Percentiles rank a stretch among this genome's conserved stretches.
Conservation (phyloP, 2,888 invertebrate species). For the Eretmocerus hayati region DNA sequence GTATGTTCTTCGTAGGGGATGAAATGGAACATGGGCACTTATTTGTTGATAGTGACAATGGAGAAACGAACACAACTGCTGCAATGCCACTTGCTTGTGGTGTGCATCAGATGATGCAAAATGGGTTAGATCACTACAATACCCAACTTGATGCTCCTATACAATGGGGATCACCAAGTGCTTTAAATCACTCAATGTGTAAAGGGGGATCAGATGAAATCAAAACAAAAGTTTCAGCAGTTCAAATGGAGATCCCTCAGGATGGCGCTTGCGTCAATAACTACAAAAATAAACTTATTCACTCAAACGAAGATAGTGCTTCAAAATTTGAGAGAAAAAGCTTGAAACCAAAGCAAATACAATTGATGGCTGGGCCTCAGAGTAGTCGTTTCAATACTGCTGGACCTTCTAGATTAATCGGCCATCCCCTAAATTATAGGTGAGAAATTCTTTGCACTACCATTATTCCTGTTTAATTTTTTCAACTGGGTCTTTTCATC, state of each 20-base stretch:
- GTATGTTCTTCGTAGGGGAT: constrained; percentile 43
- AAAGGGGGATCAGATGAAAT: constrained; percentile 29
- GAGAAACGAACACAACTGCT: constrained; percentile 47
- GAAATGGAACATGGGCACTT: constrained; percentile 61
- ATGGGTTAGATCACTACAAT: background rate
- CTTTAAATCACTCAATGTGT: constrained; percentile 31
- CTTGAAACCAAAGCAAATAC: constrained; percentile 16
- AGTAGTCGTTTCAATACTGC: constrained; percentile 33
- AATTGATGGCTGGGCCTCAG: constrained; percentile 27
- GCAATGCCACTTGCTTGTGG: constrained; percentile 31
- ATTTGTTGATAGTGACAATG: constrained; percentile 61
- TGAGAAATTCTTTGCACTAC: constrained; percentile 23
- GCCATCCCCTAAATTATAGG: constrained; percentile 38
- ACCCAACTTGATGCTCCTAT: constrained; percentile 18
- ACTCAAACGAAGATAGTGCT: constrained; percentile 17
- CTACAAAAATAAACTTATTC: constrained; percentile 27
- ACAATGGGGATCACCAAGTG: constrained; percentile 27
- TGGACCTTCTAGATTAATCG: constrained; percentile 40
- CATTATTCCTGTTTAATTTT: too few relatives aligned
- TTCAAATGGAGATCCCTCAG: constrained; percentile 8
- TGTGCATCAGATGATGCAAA: constrained; percentile 24
- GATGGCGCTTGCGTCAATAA: constrained; percentile 25
- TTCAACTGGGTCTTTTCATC: too few relatives aligned
- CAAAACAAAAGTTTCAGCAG: constrained; percentile 23
- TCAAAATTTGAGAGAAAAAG: constrained; percentile 13